Evolutionary conservation across 2,888 invertebrate genomes (phyloP), one percentile per base, ranked within the genome.

Genomic region (Listrodromus nycthemerus): DNA sequence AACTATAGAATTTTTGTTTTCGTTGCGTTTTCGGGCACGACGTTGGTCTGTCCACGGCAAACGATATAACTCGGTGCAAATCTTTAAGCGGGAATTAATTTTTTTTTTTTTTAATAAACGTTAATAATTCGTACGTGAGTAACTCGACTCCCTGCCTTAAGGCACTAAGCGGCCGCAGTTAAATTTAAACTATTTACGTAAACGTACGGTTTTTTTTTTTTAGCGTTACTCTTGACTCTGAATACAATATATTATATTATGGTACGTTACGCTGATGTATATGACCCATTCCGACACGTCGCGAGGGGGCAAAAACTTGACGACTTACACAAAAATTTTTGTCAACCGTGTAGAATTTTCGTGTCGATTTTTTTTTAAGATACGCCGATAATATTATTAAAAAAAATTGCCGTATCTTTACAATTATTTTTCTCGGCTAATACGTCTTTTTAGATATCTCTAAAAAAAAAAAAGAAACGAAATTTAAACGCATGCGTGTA

Each of bases 111-210:
- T 27, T 13, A 63, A 63, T 50, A 41, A 79, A 63, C 73, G 37
- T 37, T 0, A 65, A 74, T 10, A 19, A 75, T 48, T 16, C 58
- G 73, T 30, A 61, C 45, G 21, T 70, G 80, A 80, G 30, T 70
- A 83, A 83, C 83, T 86, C 85, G 85, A 87, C 83, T 87, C 87
- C 84, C 87, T 87, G 87, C 88, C 89, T 87, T 87, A 87, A 90
- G 90, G 89, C 89, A 89, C 89, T 86, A 86, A 81, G 84, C 85
- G 90, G 87, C 87, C 86, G 85, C 82, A 82, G 88, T 85, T 87
- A 86, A 83, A 74, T 78, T 79, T 81, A 85, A 77, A 82, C 83
- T 80, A 85, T 74, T 41, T 16, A 78, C 45, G 37, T 75, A 61
- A 65, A 76, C 67, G 45, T 78, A 65, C 30, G 41, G 13, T 63